A percentile compares a stretch with the other conserved stretches of the same genome.
phyloP scores from a whole-genome alignment of 2,797 vertebrate species.

The Rhinella marina region DNA sequence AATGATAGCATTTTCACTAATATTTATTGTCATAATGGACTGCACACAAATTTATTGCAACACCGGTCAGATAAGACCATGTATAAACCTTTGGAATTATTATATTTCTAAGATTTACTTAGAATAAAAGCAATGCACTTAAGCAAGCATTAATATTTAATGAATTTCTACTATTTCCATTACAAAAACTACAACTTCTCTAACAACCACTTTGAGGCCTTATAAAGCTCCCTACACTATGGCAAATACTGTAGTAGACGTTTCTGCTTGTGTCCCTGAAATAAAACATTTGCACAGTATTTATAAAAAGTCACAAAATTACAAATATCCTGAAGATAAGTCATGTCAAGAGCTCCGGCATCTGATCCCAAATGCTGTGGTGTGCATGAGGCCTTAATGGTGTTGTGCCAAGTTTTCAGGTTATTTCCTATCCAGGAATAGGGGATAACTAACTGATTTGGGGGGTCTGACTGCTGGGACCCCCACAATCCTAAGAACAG shows the following conservation, averaged over 20 bases:
- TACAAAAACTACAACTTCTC: neutral
- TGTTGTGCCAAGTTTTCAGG: too few species aligned
- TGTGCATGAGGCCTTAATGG: too few species aligned
- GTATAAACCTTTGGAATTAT: neutral
- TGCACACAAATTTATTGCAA: slow-evolving; percentile 23
- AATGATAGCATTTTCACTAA: slow-evolving; percentile 16
- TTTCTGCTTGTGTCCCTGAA: neutral
- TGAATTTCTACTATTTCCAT: slow-evolving; percentile 22
- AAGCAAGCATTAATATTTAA: slow-evolving; percentile 39
- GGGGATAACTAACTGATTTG: too few species aligned
- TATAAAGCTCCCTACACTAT: neutral
- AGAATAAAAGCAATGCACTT: slow-evolving; percentile 37
- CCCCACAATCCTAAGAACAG: too few species aligned
- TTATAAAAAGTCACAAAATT: neutral
- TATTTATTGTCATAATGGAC: slow-evolving; percentile 31
- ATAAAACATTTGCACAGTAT: neutral
- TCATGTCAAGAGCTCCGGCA: too few species aligned
- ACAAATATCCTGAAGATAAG: too few species aligned
- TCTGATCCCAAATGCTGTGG: too few species aligned
- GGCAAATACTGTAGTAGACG: neutral
- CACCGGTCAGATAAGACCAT: neutral
- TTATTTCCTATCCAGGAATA: too few species aligned
- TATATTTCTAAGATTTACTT: slow-evolving; percentile 11
- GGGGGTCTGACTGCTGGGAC: too few species aligned
- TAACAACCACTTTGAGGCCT: neutral